Evolutionary conservation across 2,113 vertebrate genomes (phyloP).

Genomic region (Ochotona curzoniae): DNA sequence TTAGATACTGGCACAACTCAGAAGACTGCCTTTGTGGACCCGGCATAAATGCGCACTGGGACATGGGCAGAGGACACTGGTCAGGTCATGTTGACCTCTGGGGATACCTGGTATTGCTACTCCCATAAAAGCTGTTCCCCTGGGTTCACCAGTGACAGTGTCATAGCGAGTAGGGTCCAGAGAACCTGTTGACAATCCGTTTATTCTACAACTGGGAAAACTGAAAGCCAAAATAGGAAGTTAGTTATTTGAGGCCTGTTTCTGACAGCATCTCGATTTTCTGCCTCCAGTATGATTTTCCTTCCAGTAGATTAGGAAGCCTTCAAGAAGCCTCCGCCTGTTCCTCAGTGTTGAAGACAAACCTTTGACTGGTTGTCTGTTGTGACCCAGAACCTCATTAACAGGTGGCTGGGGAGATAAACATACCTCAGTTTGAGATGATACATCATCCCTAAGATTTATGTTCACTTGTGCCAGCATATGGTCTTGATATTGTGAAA

Average conservation of each 20-base stretch:
- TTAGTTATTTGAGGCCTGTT: neutral
- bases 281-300: neutral
- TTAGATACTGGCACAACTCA: slow-evolving; percentile 18
- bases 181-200: neutral
- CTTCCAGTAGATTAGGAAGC: neutral
- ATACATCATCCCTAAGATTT: neutral
- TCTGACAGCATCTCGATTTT: neutral
- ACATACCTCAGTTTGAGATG: neutral
- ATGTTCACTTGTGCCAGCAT: neutral
- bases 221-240: neutral
- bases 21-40: slow-evolving; percentile 42
- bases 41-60: slow-evolving; percentile 39
- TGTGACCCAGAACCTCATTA: neutral
- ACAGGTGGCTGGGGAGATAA: neutral
- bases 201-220: slow-evolving; percentile 49
- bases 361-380: neutral
- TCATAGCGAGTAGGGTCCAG: neutral
- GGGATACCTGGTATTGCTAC: neutral
- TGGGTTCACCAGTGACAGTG: slow-evolving; percentile 2
- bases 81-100: slow-evolving; percentile 56
- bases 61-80: neutral
- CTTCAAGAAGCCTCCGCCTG: neutral
- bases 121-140: slow-evolving; percentile 48
- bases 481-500: neutral
- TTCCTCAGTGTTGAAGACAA: neutral